Base-by-base conservation (phyloP, 2,888 invertebrate species). In the Eueremaeus valkanovi region DNA sequence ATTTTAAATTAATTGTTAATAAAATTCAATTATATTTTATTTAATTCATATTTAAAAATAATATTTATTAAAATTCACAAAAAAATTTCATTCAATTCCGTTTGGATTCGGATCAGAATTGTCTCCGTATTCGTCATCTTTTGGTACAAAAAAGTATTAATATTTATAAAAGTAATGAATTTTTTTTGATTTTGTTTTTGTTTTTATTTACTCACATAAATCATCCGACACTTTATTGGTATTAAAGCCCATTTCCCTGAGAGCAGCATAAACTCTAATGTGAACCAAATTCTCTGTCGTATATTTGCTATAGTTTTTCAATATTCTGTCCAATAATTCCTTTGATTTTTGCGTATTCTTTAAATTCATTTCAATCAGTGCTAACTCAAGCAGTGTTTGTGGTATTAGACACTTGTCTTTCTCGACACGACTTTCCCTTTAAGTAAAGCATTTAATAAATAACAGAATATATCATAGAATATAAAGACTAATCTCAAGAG, bases 231-330 rank as follows among this genome's bases (percentile, higher is more conserved):
- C 33, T 18, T 63, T 63, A 21, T 63, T 33, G n/a, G 63, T 63
- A 33, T 63, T 63, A 33, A 63, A 33, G 3, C 63, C 63, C 63
- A 63, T 63, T 33, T 33, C 18, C 21, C 63, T 63, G 33, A 63
- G 36, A 31, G 63, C 63, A 18, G 33, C 63, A 63, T 63, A 63
- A 29, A 21, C 63, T 18, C 33, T 63, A 18, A 63, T 63, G 13
- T 63, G 63, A 33, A 63, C 63, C n/a, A 63, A 18, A 27, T 63
- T 63, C 21, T 63, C 63, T 33, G 63, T 63, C 21, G 63, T 63
- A 21, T 63, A 63, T 18, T 24, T 63, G 5, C 6, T 63, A 11
- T 33, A 63, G 33, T 31, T 36, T 18, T 63, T 63, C 0, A 63
- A 29, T 5, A 63, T 18, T 13, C 5, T 33, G 21, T 63, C 33